phyloP scores from a whole-genome alignment of 2,797 vertebrate species.

The Typhlichthys eigenmanni region DNA sequence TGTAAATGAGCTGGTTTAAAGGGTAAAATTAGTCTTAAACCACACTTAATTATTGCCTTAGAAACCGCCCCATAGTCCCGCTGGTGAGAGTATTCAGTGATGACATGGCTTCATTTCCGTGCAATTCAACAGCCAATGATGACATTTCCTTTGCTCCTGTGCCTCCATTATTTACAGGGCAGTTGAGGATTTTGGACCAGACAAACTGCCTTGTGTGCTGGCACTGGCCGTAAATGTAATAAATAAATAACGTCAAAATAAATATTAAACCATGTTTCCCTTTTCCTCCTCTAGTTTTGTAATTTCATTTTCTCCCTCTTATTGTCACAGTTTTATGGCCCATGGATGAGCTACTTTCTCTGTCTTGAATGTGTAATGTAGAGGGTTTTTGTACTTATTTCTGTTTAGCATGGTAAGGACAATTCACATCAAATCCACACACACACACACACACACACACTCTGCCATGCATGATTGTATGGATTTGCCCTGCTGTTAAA shows the following conservation, averaged over 20 bases:
- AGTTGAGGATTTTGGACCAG: slow-evolving; percentile 5
- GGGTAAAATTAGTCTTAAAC: too few relatives aligned
- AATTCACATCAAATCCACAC: background rate
- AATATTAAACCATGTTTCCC: slow-evolving; percentile 68
- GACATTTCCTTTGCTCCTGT: slow-evolving; percentile 18
- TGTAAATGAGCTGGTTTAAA: too few relatives aligned
- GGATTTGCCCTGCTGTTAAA: slow-evolving; percentile 51
- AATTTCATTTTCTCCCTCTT: slow-evolving; percentile 9
- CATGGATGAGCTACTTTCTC: slow-evolving; percentile 13
- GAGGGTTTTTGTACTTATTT: slow-evolving; percentile 13
- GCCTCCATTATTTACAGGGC: slow-evolving; percentile 43
- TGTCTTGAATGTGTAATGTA: slow-evolving; percentile 34
- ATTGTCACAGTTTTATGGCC: slow-evolving; percentile 1
- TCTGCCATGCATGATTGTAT: slow-evolving; percentile 38
- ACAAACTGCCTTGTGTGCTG: slow-evolving; percentile 45
- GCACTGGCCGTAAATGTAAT: slow-evolving; percentile 65
- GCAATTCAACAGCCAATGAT: background rate
- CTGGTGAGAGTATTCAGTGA: too few relatives aligned
- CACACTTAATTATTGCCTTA: too few relatives aligned
- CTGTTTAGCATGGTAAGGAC: slow-evolving; percentile 5
- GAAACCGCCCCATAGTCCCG: too few relatives aligned
- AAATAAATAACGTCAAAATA: slow-evolving; percentile 75
- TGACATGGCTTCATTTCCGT: background rate
- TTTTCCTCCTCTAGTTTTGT: slow-evolving; percentile 22
- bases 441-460: slow-evolving; percentile 1